Conservation (phyloP, 2,113 vertebrate species). For the Trinectes maculatus region DNA sequence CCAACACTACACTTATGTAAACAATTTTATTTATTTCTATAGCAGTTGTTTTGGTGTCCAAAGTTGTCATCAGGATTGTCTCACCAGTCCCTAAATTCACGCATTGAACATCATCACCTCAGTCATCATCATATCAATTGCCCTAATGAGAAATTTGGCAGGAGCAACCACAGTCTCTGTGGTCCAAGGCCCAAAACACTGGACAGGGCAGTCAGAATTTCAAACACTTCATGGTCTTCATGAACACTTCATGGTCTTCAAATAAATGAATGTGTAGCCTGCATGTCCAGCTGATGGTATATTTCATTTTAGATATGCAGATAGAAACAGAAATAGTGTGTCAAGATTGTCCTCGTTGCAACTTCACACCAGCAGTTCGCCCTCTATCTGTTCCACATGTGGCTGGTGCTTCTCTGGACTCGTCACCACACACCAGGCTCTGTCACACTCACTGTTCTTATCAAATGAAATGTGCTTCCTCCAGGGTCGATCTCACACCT, state of each 20-base stretch:
- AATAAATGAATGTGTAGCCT: neutral
- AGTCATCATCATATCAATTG: no score
- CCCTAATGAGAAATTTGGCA: no score
- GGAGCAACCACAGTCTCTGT: no score
- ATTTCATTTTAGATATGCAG: neutral
- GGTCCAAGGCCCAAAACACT: neutral
- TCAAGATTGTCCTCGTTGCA: conserved; percentile 38
- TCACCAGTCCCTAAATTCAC: no score
- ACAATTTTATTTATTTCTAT: no score
- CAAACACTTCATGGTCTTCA: no score
- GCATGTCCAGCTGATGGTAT: neutral
- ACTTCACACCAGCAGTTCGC: conserved; percentile 51
- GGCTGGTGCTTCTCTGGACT: conserved; percentile 12
- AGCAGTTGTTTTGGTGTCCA: no score
- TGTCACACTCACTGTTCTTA: conserved; percentile 37
- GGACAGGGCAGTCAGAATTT: no score
- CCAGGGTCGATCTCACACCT: conserved; percentile 40
- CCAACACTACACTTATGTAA: no score
- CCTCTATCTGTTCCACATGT: conserved; percentile 76
- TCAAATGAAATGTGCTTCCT: conserved; percentile 27
- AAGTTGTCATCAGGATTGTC: no score
- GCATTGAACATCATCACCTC: no score
- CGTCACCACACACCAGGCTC: neutral
- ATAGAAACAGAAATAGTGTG: conserved; percentile 7
- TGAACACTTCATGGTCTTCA: no score